Base-by-base conservation (phyloP, 2,888 invertebrate species). In the Heteromyza rotundicornis region DNA sequence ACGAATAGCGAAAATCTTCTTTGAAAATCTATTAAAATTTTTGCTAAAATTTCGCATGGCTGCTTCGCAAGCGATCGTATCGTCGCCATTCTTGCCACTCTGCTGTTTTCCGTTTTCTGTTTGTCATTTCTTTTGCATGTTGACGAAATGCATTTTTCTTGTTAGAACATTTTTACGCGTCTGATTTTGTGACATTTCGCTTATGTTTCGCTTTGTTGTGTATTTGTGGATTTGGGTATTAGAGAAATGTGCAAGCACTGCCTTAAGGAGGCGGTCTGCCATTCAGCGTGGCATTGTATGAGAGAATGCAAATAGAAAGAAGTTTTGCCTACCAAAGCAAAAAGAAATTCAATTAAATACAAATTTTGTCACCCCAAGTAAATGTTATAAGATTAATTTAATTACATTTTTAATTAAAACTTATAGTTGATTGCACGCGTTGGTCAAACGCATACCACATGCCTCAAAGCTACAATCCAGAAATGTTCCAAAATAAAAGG, bases 1-100 rank as follows among this genome's bases (percentile, higher is more conserved):
- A 14, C 55, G 60, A 60, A 60, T 55, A 50, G 23, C 40, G 50
- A 44, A 47, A 44, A 47, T 47, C 57, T 57, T 24, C 52, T 52
- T 52, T 24, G 52, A 52, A 52, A 52, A 52, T 52, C 23, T 22
- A 24, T 24, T 52, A 52, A 24, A 52, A 52, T 24, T 52, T 22
- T 52, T 52, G 52, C 27, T 24, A 12, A 50, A 50, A 23, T 16
- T 24, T 5, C 47, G 47, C 47, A 19, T 47, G 47, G 52, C 17
- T 27, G 24, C 24, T 14, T 8, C 52, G 32, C 24, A 24, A 52
- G 52, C 52, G 52, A 52, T 47, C 52, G 32, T 24, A 52, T 52
- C 52, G 32, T 19, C 8, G 27, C 27, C 7, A 27, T 27, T 27
- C 27, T 40, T 40, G 47, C 47, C 2, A 20, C n/a, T 3, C 14